Evolutionary conservation across 2,797 vertebrate species (phyloP), one percentile per base, ranked within the genome.

Genomic region (Lutjanus argentimaculatus): DNA sequence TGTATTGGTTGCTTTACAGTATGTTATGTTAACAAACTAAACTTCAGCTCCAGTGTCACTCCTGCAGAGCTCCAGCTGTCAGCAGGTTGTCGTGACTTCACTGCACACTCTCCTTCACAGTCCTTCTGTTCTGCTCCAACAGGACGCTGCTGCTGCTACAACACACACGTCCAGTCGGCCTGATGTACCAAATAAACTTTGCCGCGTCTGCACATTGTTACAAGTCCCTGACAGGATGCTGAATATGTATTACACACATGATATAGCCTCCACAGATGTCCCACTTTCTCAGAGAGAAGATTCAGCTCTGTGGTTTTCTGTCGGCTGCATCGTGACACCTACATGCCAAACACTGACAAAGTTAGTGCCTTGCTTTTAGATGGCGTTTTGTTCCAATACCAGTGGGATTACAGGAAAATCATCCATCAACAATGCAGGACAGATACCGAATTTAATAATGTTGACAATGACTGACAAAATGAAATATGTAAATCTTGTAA

Each of bases 211-310:
- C 90, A 86, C 83, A 83, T 86, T 51, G 77, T 69, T 68, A 12
- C 22, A 49, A 56, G 77, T 43, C 58, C 16, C 76, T 86, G 91
- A 93, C 89, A 91, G 90, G 77, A 86, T 88, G 91, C 89, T 91
- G 91, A 91, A 85, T 81, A 57, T 49, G 88, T 86, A 63, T 62
- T 79, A 76, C 83, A 86, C 86, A 79, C 73, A 76, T 53, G 75
- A 72, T 36, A 76, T 1, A 53, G 73, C 73, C 76, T 66, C 57
- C 77, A 65, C 88, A 79, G 82, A 85, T 89, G 89, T 79, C 89
- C 89, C 84, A 87, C 81, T 89, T 90, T 89, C 67, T 83, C 57
- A 63, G 36, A 36, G 9, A 51, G 59, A 8, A 42, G 49, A 25
- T n/a, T 83, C 43, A 43, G 55, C 59, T 70, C 51, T 6, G 58